Conservation (phyloP, 2,797 vertebrate genomes). For the Pteropus rufus region DNA sequence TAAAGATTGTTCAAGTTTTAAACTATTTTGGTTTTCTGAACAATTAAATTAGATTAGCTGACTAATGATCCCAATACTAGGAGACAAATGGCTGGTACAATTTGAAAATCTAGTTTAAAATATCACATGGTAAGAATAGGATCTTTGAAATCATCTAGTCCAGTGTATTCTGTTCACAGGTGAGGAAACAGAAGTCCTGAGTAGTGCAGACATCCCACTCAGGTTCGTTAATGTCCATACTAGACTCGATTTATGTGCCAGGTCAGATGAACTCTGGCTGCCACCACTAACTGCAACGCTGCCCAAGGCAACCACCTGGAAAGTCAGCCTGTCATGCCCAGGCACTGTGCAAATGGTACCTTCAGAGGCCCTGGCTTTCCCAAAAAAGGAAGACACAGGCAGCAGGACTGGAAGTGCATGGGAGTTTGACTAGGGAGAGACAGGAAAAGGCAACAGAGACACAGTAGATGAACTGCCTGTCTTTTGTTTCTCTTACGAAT, state of each 20-base stretch:
- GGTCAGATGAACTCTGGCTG: neutral
- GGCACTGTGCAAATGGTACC: no score
- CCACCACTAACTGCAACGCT: neutral
- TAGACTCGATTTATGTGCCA: neutral
- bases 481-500: neutral
- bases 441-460: neutral
- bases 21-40: neutral
- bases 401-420: neutral
- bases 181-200: neutral
- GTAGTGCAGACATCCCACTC: neutral
- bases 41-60: neutral
- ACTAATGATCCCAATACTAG: neutral
- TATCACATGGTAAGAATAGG: neutral
- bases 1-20: neutral
- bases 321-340: neutral
- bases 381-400: neutral
- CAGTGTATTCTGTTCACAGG: neutral
- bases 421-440: neutral
- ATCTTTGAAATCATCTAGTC: neutral
- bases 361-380: neutral
- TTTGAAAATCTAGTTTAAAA: neutral
- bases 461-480: neutral
- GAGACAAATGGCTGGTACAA: neutral
- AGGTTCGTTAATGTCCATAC: neutral
- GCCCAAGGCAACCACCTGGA: neutral